These are phyloP conservation scores for Lutraria rhynchaena DNA, from an alignment of 1,140 invertebrate genomes.

Conservation along the genomic window DNA sequence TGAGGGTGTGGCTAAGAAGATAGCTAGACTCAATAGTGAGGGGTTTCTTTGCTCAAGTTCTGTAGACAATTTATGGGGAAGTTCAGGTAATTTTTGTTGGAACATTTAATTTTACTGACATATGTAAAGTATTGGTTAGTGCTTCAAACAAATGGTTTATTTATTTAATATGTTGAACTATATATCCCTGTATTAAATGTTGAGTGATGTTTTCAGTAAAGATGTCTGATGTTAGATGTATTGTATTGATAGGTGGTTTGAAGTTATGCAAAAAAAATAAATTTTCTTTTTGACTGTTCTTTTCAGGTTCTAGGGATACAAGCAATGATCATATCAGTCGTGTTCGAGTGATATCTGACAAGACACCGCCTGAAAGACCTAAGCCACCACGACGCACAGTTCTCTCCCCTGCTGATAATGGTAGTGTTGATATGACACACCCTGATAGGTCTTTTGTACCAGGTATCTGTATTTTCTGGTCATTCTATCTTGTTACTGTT, in stretches of 20 bases:
- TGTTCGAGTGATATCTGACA: constrained; percentile 36
- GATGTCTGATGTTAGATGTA: too few relatives aligned
- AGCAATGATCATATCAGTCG: constrained; percentile 22
- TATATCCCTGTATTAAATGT: too few relatives aligned
- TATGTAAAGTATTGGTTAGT: too few relatives aligned
- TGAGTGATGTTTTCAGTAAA: too few relatives aligned
- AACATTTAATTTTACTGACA: too few relatives aligned
- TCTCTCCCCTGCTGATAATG: constrained; percentile 43
- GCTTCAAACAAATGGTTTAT: too few relatives aligned
- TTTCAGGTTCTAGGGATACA: neutral
- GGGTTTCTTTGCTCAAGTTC: constrained; percentile 37
- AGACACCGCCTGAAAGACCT: constrained; percentile 50
- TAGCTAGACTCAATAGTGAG: constrained; percentile 41
- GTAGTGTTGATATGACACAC: constrained; percentile 25
- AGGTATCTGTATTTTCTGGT: too few relatives aligned
- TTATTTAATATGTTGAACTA: too few relatives aligned
- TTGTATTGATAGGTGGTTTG: too few relatives aligned
- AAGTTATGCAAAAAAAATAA: too few relatives aligned
- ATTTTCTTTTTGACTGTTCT: too few relatives aligned
- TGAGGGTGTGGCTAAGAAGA: constrained; percentile 57
- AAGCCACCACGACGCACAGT: constrained; percentile 53
- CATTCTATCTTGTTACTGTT: too few relatives aligned
- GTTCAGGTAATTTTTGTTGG: neutral
- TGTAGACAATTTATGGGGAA: constrained; percentile 20
- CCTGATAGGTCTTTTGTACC: constrained; percentile 33